Evolutionary conservation across 2,888 invertebrate species (phyloP).

Genomic region (Micoletzkya japonica): DNA sequence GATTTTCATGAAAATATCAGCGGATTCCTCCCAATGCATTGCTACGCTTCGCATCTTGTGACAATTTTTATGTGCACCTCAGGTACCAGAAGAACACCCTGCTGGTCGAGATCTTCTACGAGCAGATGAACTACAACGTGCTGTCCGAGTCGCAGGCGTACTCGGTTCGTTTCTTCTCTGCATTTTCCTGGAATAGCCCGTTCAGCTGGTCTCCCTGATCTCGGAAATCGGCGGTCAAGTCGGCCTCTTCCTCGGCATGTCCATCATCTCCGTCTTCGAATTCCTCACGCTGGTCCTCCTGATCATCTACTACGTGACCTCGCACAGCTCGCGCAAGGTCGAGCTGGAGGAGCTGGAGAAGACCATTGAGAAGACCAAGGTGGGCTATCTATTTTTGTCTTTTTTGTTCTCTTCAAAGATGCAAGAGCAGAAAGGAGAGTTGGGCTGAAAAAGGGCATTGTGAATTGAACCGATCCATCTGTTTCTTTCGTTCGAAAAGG

Average conservation of each 20-base stretch:
- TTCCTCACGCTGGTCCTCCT: constrained; percentile 39
- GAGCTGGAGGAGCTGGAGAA: constrained; percentile 40
- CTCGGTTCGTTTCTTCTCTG: constrained; percentile 35
- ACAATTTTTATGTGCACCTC: too few relatives aligned
- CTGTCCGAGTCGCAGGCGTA: constrained; percentile 54
- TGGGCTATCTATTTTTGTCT: neutral
- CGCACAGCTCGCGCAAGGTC: constrained; percentile 38
- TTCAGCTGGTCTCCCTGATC: constrained; percentile 64
- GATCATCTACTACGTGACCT: constrained; percentile 31
- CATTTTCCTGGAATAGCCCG: neutral
- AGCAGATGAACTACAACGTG: constrained; percentile 63
- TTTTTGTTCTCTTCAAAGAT: neutral
- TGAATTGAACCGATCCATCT: too few relatives aligned
- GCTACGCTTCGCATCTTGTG: too few relatives aligned
- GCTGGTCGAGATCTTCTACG: constrained; percentile 65
- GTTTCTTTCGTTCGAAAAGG: too few relatives aligned
- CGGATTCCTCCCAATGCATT: too few relatives aligned
- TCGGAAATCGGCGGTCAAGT: constrained; percentile 66
- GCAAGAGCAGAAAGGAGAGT: neutral
- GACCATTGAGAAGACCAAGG: constrained; percentile 28
- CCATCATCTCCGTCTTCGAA: constrained; percentile 43
- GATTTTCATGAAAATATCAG: too few relatives aligned
- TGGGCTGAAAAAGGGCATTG: constrained; percentile 1
- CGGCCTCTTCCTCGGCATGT: constrained; percentile 64
- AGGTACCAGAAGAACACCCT: constrained; percentile 63